A percentile compares a stretch with the other conserved stretches of the same genome.
These are phyloP conservation scores for Stenoptilia bipunctidactyla DNA, from an alignment of 2,888 invertebrate species.

Conservation along the genomic window DNA sequence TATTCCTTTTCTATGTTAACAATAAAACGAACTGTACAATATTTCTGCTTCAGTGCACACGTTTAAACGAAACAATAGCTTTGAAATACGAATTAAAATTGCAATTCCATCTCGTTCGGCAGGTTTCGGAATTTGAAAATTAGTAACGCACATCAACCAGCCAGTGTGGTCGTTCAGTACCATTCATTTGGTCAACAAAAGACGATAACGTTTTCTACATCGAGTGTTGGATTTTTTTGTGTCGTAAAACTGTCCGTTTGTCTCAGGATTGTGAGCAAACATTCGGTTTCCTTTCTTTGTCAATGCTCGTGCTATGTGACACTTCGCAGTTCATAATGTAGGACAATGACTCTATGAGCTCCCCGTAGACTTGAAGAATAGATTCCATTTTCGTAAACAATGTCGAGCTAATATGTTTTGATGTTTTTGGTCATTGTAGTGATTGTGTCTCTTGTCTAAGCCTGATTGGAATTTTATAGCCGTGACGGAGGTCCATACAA, in stretches of 20 bases:
- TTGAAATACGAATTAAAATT: constrained; percentile 2
- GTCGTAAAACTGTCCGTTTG: constrained; percentile 25
- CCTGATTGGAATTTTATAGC: constrained; percentile 45
- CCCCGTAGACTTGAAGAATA: constrained; percentile 50
- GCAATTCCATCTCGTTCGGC: constrained; percentile 14
- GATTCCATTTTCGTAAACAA: constrained; percentile 58
- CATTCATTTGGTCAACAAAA: constrained; percentile 43
- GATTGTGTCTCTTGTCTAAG: constrained; percentile 24
- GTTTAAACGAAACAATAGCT: too few species aligned
- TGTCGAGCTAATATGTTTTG: constrained; percentile 63
- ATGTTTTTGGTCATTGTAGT: constrained; percentile 47
- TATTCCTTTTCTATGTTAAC: too few species aligned
- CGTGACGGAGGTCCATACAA: constrained; percentile 36
- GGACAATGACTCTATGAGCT: constrained; percentile 36
- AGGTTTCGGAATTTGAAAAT: constrained; percentile 44
- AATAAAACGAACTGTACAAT: too few species aligned
- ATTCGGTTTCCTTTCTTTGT: constrained; percentile 26
- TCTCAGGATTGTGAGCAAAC: constrained; percentile 38
- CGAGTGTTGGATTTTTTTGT: constrained; percentile 21
- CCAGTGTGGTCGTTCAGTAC: constrained; percentile 52
- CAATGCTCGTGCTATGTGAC: constrained; percentile 23
- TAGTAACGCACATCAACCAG: constrained; percentile 52
- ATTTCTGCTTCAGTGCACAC: too few species aligned
- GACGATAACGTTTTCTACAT: constrained; percentile 8
- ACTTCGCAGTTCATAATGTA: constrained; percentile 32